Evolutionary conservation across 2,888 invertebrate species (phyloP), one percentile per base, ranked within the genome.

Genomic region (Nebria brevicollis): DNA sequence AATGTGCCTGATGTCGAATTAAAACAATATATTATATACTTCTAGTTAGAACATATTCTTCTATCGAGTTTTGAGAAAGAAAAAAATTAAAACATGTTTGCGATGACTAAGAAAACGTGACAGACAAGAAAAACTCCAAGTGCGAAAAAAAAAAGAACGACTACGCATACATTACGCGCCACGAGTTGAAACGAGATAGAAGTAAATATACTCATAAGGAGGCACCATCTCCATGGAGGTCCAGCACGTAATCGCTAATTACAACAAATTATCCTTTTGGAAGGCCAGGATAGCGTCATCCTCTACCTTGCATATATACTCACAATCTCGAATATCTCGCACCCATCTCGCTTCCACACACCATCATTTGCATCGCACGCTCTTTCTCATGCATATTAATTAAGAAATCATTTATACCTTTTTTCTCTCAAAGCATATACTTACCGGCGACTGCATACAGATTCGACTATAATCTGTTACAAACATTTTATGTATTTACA

Each of bases 191-290:
- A 34, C 2, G 34, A 34, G 34, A 34, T 34, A 34, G 34, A 66
- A 66, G 25, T 20, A 66, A 66, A n/a, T 15, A 13, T 13, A 65
- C 65, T 15, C 66, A 66, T 7, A 13, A 66, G 66, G 25, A 25
- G 66, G 66, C 66, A 66, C 66, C 34, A 25, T 72, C 72, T 72
- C 72, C 34, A 34, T 26, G 72, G 72, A 72, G 72, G 72, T 72
- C 72, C 72, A 20, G 72, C 72, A 34, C 72, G 72, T 72, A 72
- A 72, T n/a, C 72, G 72, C 34, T 72, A 72, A 72, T 72, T 72
- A 34, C 72, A 72, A 72, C 72, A 72, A 72, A 72, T 72, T 72
- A 72, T 72, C 72, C 72, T 20, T 25, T 34, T 26, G 25, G 72
- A 72, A 72, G 72, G 72, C 26, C 72, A 72, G 25, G 34, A n/a